Evolutionary conservation across 2,113 vertebrate species (phyloP).

Genomic region (Mesoclemmys tuberculata): DNA sequence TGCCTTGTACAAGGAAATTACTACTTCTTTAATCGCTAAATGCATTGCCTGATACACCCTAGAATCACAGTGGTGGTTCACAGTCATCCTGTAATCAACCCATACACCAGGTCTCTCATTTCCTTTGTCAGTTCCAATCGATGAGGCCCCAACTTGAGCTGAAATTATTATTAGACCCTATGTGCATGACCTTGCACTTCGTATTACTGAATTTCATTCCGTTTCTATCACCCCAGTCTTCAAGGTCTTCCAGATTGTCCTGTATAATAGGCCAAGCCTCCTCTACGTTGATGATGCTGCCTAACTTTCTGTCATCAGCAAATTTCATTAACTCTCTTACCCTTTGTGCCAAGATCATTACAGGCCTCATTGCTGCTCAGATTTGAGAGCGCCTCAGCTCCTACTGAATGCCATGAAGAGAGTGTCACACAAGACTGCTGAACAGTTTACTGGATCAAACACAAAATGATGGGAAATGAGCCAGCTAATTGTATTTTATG

Average conservation of each 20-base stretch:
- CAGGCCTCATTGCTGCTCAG: neutral
- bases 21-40: neutral
- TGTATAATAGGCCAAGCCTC: neutral
- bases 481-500: neutral
- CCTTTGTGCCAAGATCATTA: neutral
- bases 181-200: neutral
- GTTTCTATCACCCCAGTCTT: neutral
- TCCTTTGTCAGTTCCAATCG: neutral
- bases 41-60: neutral
- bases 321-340: neutral
- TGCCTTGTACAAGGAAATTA: neutral
- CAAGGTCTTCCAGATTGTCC: neutral
- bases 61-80: neutral
- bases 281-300: neutral
- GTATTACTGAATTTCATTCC: neutral
- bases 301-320: neutral
- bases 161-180: neutral
- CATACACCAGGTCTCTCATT: neutral
- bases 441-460: neutral
- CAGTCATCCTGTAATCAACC: neutral
- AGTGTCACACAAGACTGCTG: neutral
- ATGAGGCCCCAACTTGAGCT: neutral
- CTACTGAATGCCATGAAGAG: rapidly evolving
- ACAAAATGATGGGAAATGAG: neutral
- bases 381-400: neutral